These are phyloP conservation scores for Saccostrea echinata DNA, from an alignment of 1,140 invertebrate genomes.

Conservation along the genomic window DNA sequence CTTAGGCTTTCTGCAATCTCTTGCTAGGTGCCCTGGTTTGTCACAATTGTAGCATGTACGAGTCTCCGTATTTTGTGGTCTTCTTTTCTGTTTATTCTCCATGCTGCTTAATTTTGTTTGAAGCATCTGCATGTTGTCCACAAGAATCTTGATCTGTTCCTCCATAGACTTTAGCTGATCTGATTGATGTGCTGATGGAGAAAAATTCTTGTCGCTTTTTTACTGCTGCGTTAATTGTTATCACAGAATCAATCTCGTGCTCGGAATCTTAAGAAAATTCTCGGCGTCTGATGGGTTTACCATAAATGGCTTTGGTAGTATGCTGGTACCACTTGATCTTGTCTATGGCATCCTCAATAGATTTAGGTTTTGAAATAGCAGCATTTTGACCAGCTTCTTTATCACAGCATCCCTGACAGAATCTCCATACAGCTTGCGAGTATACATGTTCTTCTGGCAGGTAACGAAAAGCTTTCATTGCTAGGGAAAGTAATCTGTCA, in stretches of 20 bases:
- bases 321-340: slow-evolving; percentile 37
- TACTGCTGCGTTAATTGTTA: neutral
- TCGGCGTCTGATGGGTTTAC: slow-evolving; percentile 6
- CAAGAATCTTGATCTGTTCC: slow-evolving; percentile 1
- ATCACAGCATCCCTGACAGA: slow-evolving; percentile 44
- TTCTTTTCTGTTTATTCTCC: no score
- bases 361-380: neutral
- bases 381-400: slow-evolving; percentile 49
- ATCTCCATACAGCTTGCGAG: slow-evolving; percentile 22
- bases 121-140: neutral
- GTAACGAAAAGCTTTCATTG: slow-evolving; percentile 3
- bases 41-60: no score
- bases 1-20: no score
- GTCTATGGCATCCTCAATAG: slow-evolving; percentile 41
- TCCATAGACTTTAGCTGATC: neutral
- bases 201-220: neutral
- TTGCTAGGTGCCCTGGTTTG: no score
- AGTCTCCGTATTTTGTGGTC: no score
- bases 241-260: neutral
- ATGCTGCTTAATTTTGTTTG: neutral
- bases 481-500: slow-evolving; percentile 33
- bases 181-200: neutral
- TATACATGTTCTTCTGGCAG: slow-evolving; percentile 39
- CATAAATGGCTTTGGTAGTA: slow-evolving; percentile 37
- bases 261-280: neutral